These are phyloP conservation scores for Eucidaris tribuloides DNA, from an alignment of 35 echinoderm and acorn worm genomes.

Conservation along the genomic window DNA sequence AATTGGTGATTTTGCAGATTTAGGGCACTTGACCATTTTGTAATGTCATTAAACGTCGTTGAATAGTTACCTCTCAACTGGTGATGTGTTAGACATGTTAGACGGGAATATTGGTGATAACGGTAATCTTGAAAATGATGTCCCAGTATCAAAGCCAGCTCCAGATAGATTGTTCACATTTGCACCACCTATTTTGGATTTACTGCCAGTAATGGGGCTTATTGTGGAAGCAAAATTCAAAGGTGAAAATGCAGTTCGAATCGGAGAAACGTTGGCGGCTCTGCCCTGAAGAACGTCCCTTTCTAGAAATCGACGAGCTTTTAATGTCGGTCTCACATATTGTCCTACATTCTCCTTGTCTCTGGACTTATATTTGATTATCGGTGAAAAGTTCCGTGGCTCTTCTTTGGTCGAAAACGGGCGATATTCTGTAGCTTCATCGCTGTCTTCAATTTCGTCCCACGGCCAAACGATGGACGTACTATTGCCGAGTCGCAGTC, in stretches of 20 bases:
- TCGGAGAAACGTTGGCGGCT: neutral
- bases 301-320: neutral
- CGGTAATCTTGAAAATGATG: neutral
- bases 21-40: neutral
- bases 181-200: neutral
- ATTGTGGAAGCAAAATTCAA: neutral
- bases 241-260: neutral
- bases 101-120: neutral
- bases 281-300: neutral
- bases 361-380: slow-evolving; percentile 3
- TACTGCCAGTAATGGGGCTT: neutral
- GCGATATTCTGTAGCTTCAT: neutral
- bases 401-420: neutral
- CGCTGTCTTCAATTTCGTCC: neutral
- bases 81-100: no score
- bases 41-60: neutral
- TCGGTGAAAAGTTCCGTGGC: neutral
- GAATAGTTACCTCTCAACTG: slow-evolving; percentile 2
- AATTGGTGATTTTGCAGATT: neutral
- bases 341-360: neutral
- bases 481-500: slow-evolving; percentile 7
- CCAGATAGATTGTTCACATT: neutral
- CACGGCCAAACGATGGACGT: neutral
- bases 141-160: neutral
- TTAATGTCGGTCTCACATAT: neutral